phyloP scores from a whole-genome alignment of 2,888 invertebrate species.

The Archaeoteleia sp. region DNA sequence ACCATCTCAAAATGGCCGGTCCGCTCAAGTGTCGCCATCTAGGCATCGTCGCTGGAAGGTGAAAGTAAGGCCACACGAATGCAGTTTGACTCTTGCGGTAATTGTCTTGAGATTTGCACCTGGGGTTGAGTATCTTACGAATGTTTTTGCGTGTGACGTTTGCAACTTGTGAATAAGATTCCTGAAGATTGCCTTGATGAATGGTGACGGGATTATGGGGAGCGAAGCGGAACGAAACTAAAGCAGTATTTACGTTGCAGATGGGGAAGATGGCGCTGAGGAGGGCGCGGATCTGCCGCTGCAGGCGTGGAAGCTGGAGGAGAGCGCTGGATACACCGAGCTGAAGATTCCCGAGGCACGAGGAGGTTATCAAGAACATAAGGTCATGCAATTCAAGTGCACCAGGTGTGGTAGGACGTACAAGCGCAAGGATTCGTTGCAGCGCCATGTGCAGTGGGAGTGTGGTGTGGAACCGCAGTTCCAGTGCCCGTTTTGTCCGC shows the following conservation, averaged over 20 bases:
- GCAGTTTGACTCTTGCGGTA: neutral
- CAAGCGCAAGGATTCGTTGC: constrained; percentile 79
- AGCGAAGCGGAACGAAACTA: constrained; percentile 55
- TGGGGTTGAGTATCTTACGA: constrained; percentile 20
- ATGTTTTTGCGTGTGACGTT: constrained; percentile 34
- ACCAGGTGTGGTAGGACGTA: constrained; percentile 78
- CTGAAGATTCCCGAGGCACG: constrained; percentile 67
- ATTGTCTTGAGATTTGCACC: constrained; percentile 21
- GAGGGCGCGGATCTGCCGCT: constrained; percentile 61
- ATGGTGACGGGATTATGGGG: constrained; percentile 36
- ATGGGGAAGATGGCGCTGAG: constrained; percentile 49
- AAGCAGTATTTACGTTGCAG: constrained; percentile 64
- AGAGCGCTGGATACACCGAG: constrained; percentile 57
- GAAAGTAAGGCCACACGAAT: neutral
- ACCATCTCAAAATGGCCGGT: too few relatives aligned
- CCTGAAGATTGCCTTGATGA: constrained; percentile 7
- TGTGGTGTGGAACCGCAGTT: constrained; percentile 77
- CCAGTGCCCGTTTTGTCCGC: constrained; percentile 75
- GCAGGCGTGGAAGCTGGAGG: constrained; percentile 60
- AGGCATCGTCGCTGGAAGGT: neutral
- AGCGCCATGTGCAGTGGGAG: constrained; percentile 77
- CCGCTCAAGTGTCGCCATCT: too few relatives aligned
- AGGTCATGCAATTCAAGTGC: constrained; percentile 77
- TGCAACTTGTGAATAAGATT: too few relatives aligned
- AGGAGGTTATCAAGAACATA: too few relatives aligned